Evolutionary conservation across 2,113 vertebrate species (phyloP), one percentile per base, ranked within the genome.

Genomic region (Pseudonaja textilis): DNA sequence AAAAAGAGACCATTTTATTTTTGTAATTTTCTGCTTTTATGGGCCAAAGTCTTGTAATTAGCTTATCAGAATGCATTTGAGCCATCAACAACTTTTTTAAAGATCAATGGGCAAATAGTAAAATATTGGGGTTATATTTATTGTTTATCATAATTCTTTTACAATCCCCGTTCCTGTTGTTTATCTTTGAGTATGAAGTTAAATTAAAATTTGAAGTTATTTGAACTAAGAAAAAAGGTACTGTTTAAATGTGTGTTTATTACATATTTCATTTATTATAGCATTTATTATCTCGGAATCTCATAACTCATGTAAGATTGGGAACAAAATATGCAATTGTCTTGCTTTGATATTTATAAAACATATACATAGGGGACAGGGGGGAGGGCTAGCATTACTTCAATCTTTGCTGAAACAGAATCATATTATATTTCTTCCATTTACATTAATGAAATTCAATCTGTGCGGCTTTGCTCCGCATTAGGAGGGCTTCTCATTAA

Each of bases 301-400:
- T 97, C 97, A 97, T 93, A 97, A 97, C 97, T 98, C 97, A 52
- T 97, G 97, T 97, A 95, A 96, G 20, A 89, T 64, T 95, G 10
- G 47, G 69, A 94, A 96, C 95, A 93, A 87, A 95, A 42, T 1
- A 93, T 95, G 23, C 92, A 86, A 74, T 2, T 18, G 89, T 94
- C 1, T 10, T 74, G 0, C 56, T 39, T 42, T 18, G 39, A 20
- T 93, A 39, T 90, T 91, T 20, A 39, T 34, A 54, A 34, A 89
- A 25, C 18, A 85, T 18, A 20, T 26, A 42, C 64, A 57, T 29
- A 50, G 7, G 47, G 47, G 1, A 7, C 1, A 5, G 10, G 26
- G 59, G 16, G 22, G 34, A 12, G 54, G 20, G 2, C 69, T 85
- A 29, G 26, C 34, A 56, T 14, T 25, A 23, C 0, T 47, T 39